phyloP scores from a whole-genome alignment of 2,797 vertebrate genomes.

The Pelodytes ibericus region DNA sequence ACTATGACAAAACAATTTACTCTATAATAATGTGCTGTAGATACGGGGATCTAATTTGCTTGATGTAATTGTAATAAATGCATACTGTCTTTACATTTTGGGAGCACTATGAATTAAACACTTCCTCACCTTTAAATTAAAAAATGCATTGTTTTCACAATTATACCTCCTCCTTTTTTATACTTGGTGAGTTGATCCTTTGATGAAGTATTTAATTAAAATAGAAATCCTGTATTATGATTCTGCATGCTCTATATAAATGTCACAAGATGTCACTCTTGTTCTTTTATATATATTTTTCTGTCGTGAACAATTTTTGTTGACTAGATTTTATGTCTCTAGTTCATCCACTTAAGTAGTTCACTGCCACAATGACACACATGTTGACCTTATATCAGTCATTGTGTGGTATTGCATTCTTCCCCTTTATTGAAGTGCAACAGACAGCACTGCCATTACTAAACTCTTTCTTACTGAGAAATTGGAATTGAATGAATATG shows the following conservation, averaged over 20 bases:
- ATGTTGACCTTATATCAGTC: slow-evolving; percentile 46
- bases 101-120: too few relatives aligned
- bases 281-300: slow-evolving; percentile 21
- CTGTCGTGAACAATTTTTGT: slow-evolving; percentile 27
- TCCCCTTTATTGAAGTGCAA: slow-evolving; percentile 28
- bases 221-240: neutral
- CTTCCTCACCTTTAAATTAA: too few relatives aligned
- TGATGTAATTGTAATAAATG: too few relatives aligned
- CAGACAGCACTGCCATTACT: neutral
- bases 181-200: too few relatives aligned
- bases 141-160: neutral
- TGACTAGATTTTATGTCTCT: slow-evolving; percentile 34
- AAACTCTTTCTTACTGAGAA: slow-evolving; percentile 6
- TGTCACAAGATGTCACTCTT: slow-evolving; percentile 54
- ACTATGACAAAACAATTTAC: too few relatives aligned
- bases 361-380: slow-evolving; percentile 45
- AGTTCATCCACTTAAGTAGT: slow-evolving; percentile 51
- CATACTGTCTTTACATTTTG: too few relatives aligned
- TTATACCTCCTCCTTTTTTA: neutral
- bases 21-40: too few relatives aligned
- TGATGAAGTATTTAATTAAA: neutral
- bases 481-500: slow-evolving; percentile 35
- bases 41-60: too few relatives aligned
- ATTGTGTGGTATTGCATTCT: slow-evolving; percentile 33
- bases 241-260: slow-evolving; percentile 37